Evolutionary conservation across 2,797 vertebrate species (phyloP), one percentile per base, ranked within the genome.

Genomic region (Emydoidea blandingii): DNA sequence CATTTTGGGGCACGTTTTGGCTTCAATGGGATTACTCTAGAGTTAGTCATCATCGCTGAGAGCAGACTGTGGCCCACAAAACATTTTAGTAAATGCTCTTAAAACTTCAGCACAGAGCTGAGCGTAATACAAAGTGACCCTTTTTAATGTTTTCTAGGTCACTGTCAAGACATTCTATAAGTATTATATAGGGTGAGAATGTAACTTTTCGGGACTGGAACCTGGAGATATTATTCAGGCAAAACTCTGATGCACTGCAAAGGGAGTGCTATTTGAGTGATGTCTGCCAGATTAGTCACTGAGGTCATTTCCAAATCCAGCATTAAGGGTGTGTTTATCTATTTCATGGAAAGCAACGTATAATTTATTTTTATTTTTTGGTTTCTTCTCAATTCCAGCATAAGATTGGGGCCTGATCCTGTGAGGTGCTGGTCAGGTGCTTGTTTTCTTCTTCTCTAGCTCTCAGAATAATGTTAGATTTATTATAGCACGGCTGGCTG

Each of bases 1-100:
- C 0, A 0, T 89, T 82, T 90, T 41, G 41, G 57, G 86, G 31
- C 29, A 82, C 4, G 81, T 92, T 85, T 57, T 94, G 57, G 74
- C 12, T 91, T 91, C 56, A 57, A 11, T n/a, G 34, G 56, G 5
- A 29, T 91, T 94, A 15, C n/a, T 80, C 94, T 95, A 93, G 87
- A 93, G 88, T 74, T 94, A 81, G 65, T 80, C 86, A 91, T 93
- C 65, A n/a, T 85, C n/a, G 34, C 57, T 59, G 76, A 93, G 86
- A 94, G 59, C 53, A 91, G 87, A 52, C 5, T 7, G 85, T 82
- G 62, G 86, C 93, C 78, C 80, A 81, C 82, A n/a, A 84, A 76
- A 92, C 87, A 94, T 82, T 80, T 95, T 94, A 95, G 94, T 94
- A 97, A 96, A 95, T 96, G 84, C 54, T 79, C 54, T 94, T 96